Evolutionary conservation across 2,113 vertebrate genomes (phyloP).

Genomic region (Pardalotus punctatus): DNA sequence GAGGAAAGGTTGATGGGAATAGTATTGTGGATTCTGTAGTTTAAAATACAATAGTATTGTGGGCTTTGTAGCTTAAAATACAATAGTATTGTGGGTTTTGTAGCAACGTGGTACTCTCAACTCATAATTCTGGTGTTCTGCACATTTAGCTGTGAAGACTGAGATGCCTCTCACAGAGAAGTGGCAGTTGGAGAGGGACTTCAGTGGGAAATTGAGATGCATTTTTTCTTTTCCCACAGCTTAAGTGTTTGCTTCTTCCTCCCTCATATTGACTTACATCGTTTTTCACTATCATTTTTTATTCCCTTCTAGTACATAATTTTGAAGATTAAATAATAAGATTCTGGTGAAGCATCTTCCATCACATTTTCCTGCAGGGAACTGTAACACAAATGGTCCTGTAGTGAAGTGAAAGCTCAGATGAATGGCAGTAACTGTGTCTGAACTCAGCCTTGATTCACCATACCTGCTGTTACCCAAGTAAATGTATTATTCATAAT

Average conservation of each 20-base stretch:
- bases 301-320: background rate
- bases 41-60: too few species aligned
- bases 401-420: background rate
- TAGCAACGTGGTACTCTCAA: background rate
- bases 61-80: background rate
- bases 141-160: background rate
- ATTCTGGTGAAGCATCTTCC: background rate
- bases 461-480: background rate
- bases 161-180: background rate
- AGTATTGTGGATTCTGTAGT: background rate
- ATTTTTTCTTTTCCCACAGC: background rate
- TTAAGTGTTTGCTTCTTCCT: background rate
- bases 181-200: background rate
- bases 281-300: background rate
- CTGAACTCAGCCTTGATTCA: background rate
- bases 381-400: background rate
- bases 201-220: background rate
- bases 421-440: background rate
- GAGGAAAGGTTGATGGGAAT: background rate
- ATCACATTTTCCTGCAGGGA: background rate
- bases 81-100: background rate
- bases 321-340: background rate
- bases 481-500: background rate
- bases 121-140: background rate
- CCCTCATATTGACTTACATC: background rate